Conservation (phyloP, 2,888 invertebrate species). For the Aradus depressus region DNA sequence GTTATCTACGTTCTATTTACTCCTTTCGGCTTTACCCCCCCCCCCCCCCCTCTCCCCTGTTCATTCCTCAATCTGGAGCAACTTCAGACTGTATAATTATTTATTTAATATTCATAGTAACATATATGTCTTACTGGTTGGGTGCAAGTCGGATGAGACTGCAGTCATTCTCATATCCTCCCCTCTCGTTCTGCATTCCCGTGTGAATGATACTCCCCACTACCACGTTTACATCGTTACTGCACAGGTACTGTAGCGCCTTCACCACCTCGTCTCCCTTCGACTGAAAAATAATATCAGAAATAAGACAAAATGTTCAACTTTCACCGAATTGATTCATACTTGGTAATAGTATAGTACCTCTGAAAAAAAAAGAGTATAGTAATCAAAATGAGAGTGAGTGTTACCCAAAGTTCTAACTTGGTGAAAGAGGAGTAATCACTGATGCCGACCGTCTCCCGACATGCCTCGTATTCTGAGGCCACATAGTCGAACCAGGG, state of each 20-base stretch:
- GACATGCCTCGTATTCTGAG: slow-evolving; percentile 82
- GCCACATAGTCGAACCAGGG: slow-evolving; percentile 84
- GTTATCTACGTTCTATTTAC: too few relatives aligned
- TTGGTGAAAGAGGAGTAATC: slow-evolving; percentile 98
- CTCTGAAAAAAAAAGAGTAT: not conserved
- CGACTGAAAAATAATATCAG: slow-evolving; percentile 44
- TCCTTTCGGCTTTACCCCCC: too few relatives aligned
- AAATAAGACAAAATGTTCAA: not conserved
- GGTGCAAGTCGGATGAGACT: slow-evolving; percentile 78
- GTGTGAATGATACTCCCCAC: slow-evolving; percentile 90
- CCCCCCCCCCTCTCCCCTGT: too few relatives aligned
- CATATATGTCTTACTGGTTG: slow-evolving; percentile 59
- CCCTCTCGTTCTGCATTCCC: slow-evolving; percentile 90
- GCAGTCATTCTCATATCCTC: slow-evolving; percentile 98
- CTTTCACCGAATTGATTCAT: not conserved
- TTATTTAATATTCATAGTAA: not conserved
- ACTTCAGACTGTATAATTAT: not conserved
- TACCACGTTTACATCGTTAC: slow-evolving; percentile 90
- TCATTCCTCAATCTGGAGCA: too few relatives aligned
- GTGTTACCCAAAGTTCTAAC: slow-evolving; percentile 74
- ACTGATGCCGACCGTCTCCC: slow-evolving; percentile 82
- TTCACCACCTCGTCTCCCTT: slow-evolving; percentile 79
- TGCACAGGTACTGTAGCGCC: slow-evolving; percentile 82
- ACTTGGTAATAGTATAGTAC: not conserved
- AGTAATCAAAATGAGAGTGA: not conserved